A percentile compares a stretch with the other conserved stretches of the same genome.
Conservation (phyloP, 2,797 vertebrate genomes). For the Melanotaenia trifasciata region DNA sequence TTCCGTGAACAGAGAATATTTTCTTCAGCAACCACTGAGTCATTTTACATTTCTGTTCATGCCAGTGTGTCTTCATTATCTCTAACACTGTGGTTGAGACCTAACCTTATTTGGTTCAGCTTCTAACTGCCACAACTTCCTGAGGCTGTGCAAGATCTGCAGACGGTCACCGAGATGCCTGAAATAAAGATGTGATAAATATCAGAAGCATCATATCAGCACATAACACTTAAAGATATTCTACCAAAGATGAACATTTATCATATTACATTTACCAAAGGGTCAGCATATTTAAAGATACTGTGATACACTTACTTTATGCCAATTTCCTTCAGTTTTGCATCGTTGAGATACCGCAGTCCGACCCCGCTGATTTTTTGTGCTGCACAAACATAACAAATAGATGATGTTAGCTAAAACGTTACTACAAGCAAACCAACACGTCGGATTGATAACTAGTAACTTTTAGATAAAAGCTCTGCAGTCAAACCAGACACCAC, state of each 20-base stretch:
- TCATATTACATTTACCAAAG: too few relatives aligned
- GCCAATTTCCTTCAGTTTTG: constrained; percentile 75
- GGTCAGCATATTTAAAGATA: too few relatives aligned
- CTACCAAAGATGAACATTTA: too few relatives aligned
- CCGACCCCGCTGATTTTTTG: constrained; percentile 70
- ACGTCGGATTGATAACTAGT: neutral
- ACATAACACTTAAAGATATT: too few relatives aligned
- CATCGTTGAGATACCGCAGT: constrained; percentile 63
- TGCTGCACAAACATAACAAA: constrained; percentile 52
- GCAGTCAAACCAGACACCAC: neutral
- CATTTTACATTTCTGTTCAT: neutral
- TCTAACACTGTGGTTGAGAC: too few relatives aligned
- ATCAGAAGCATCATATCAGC: neutral
- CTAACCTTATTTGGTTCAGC: constrained; percentile 75
- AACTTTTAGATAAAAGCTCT: neutral
- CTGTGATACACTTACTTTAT: constrained; percentile 67
- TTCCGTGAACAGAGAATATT: neutral
- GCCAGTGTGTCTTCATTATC: constrained; percentile 1
- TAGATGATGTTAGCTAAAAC: neutral
- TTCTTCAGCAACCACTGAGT: neutral
- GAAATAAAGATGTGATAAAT: neutral
- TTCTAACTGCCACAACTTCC: constrained; percentile 75
- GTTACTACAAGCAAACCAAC: neutral
- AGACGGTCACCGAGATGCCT: constrained; percentile 76
- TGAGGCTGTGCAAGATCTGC: constrained; percentile 70